phyloP scores from a whole-genome alignment of 1,140 invertebrate species.

The Heliconius melpomene region DNA sequence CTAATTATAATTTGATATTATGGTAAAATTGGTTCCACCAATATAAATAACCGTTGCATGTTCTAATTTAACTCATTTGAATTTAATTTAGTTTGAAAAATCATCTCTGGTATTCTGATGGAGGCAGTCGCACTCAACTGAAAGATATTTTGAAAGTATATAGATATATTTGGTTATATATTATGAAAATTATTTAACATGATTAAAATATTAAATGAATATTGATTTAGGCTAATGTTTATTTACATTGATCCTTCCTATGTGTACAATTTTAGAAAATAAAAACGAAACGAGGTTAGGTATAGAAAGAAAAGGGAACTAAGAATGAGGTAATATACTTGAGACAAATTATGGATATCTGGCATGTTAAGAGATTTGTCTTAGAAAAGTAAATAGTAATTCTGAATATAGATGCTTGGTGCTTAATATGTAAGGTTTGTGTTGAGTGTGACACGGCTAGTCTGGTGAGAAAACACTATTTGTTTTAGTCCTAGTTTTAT shows the following conservation, averaged over 20 bases:
- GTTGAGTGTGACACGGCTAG: neutral
- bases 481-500: neutral
- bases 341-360: neutral
- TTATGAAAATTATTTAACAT: too few species aligned
- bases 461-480: slow-evolving; percentile 2
- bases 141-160: neutral
- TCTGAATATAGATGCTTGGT: neutral
- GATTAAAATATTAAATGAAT: too few species aligned
- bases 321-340: neutral
- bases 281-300: neutral
- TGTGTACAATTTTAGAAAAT: neutral
- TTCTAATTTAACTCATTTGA: neutral
- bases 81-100: neutral
- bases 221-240: too few species aligned
- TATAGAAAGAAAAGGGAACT: neutral
- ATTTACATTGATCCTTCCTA: too few species aligned
- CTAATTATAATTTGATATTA: slow-evolving; percentile 4
- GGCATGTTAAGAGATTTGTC: neutral
- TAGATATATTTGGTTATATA: neutral
- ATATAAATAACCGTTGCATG: neutral
- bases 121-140: neutral
- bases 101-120: neutral
- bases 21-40: slow-evolving; percentile 6
- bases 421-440: neutral
- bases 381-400: neutral